phyloP scores from a whole-genome alignment of 2,888 invertebrate genomes.

The Biston stratarius region DNA sequence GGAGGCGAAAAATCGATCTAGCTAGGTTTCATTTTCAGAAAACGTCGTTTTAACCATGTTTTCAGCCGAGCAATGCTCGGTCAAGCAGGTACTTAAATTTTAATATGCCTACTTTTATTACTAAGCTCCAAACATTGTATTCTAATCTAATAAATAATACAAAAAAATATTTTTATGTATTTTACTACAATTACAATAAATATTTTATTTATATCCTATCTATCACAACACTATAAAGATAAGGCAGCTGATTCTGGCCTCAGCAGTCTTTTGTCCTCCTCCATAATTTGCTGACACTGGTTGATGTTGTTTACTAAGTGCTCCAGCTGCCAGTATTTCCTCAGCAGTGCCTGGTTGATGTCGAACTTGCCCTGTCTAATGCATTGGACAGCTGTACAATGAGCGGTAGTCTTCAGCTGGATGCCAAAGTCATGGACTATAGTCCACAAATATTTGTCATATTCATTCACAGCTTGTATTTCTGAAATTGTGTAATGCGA shows the following conservation, averaged over 20 bases:
- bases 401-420: constrained; percentile 92
- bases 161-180: too few relatives aligned
- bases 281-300: constrained; percentile 82
- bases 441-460: constrained; percentile 90
- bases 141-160: too few relatives aligned
- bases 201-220: too few relatives aligned
- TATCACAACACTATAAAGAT: constrained; percentile 36
- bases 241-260: constrained; percentile 69
- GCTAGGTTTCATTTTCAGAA: too few relatives aligned
- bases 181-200: too few relatives aligned
- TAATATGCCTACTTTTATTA: too few relatives aligned
- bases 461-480: constrained; percentile 95
- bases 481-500: constrained; percentile 85
- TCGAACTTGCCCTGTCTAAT: constrained; percentile 94
- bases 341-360: constrained; percentile 90
- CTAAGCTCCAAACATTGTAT: too few relatives aligned
- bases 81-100: too few relatives aligned
- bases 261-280: constrained; percentile 78
- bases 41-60: too few relatives aligned
- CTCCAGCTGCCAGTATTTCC: constrained; percentile 93
- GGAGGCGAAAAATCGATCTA: too few relatives aligned
- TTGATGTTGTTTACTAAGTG: constrained; percentile 89
- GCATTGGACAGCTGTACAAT: constrained; percentile 93
- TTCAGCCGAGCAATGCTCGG: too few relatives aligned
- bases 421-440: constrained; percentile 95